Evolutionary conservation across 2,113 vertebrate species (phyloP).

Genomic region (Eublepharis macularius): DNA sequence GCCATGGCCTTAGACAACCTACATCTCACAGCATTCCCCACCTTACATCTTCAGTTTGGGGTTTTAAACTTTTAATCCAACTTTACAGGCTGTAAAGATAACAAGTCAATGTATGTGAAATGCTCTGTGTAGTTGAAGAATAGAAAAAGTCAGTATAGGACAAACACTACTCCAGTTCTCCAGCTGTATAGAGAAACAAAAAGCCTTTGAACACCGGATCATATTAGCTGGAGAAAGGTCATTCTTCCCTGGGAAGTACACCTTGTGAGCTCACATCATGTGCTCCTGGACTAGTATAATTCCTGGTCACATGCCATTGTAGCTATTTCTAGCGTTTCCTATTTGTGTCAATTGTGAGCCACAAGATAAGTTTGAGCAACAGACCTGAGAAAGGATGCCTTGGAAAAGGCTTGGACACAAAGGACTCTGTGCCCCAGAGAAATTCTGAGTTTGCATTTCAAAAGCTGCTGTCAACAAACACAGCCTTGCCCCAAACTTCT

Average conservation of each 20-base stretch:
- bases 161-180: neutral
- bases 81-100: neutral
- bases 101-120: neutral
- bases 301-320: neutral
- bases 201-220: neutral
- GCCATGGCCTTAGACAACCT: neutral
- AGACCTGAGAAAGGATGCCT: neutral
- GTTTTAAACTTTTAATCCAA: neutral
- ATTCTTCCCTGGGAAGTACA: neutral
- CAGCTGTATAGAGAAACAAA: neutral
- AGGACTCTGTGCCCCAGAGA: neutral
- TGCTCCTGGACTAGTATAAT: neutral
- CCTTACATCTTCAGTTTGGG: neutral
- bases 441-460: neutral
- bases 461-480: no score
- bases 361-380: constrained; percentile 46
- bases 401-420: constrained; percentile 18
- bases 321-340: constrained; percentile 37
- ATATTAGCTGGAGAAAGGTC: neutral
- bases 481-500: neutral
- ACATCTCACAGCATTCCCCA: neutral
- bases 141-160: neutral
- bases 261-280: neutral
- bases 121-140: neutral
- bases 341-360: neutral